Base-by-base conservation (phyloP, 1,140 invertebrate genomes). In the Heterodera schachtii region DNA sequence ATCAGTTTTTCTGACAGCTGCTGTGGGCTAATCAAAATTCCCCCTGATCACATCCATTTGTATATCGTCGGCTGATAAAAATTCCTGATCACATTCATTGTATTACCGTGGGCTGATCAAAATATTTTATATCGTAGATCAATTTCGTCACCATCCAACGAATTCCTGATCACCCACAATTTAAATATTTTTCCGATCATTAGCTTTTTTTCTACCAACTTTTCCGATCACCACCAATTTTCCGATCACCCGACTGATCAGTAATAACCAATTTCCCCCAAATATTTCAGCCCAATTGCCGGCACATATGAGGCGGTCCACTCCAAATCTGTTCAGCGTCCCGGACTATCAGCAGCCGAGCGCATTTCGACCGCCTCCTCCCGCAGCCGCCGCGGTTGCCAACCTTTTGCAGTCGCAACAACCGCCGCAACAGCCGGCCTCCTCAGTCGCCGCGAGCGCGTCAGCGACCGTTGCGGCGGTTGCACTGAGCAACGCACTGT, bases 251-350 rank as follows among this genome's bases (percentile, higher is more conserved):
- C 21, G 8, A n/a, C 9, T 19, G 9, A 41, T 46, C 69, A 71
- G 49, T 11, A 6, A 52, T 67, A 46, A n/a, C 46, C 7, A 82
- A 11, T 84, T 85, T 82, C 31, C 31, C 31, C 31, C 31, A 31
- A 31, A 66, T 66, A 6, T 80, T 82, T 60, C 57, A 84, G 84
- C 84, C 60, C 83, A 84, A 84, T 44, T 64, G 43, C 66, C 84
- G 13, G 21, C 71, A n/a, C 49, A 21, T 67, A 47, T 84, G 21
- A 71, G 83, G 7, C 78, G 84, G 13, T 85, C 84, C 21, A 76
- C 77, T 7, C 83, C 83, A 44, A 84, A 84, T 66, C 49, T 84
- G 21, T 76, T 81, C 31, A 46, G 19, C n/a, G 57, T 60, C 13
- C 43, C 9, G 9, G 81, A 82, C n/a, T 75, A 81, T 70, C 31